Conservation (phyloP, 1,140 invertebrate species). For the Lasioglossum baleicum region DNA sequence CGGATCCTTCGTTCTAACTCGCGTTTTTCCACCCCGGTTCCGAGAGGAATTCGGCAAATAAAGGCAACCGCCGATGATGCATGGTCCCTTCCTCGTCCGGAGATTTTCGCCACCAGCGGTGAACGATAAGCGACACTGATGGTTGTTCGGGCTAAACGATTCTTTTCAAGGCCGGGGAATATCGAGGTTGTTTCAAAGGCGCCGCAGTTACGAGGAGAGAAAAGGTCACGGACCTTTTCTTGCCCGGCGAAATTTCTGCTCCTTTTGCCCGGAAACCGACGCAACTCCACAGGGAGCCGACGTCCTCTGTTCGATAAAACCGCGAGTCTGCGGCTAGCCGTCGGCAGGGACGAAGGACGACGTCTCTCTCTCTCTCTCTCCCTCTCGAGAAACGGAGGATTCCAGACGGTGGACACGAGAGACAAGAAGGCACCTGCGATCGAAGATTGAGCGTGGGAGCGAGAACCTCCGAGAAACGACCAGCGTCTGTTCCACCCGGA, state of each 20-base stretch:
- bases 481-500: too few relatives aligned
- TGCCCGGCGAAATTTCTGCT: not conserved
- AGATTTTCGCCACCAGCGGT: not conserved
- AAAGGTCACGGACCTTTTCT: not conserved
- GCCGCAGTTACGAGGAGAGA: too few relatives aligned
- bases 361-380: not conserved
- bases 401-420: not conserved
- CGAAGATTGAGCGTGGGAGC: too few relatives aligned
- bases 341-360: not conserved
- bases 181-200: not conserved
- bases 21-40: slow-evolving; percentile 18
- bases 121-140: not conserved
- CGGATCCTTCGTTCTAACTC: slow-evolving; percentile 9
- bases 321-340: slow-evolving; percentile 22
- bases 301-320: slow-evolving; percentile 32
- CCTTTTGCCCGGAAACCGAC: slow-evolving; percentile 21
- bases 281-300: slow-evolving; percentile 8
- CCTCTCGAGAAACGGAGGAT: not conserved
- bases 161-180: not conserved
- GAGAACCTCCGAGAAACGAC: too few relatives aligned
- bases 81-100: slow-evolving; percentile 22
- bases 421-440: not conserved
- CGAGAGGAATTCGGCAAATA: slow-evolving; percentile 51
- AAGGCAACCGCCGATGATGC: slow-evolving; percentile 46
- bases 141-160: not conserved